Evolutionary conservation across 2,113 vertebrate species (phyloP).

Genomic region (Perca flavescens): DNA sequence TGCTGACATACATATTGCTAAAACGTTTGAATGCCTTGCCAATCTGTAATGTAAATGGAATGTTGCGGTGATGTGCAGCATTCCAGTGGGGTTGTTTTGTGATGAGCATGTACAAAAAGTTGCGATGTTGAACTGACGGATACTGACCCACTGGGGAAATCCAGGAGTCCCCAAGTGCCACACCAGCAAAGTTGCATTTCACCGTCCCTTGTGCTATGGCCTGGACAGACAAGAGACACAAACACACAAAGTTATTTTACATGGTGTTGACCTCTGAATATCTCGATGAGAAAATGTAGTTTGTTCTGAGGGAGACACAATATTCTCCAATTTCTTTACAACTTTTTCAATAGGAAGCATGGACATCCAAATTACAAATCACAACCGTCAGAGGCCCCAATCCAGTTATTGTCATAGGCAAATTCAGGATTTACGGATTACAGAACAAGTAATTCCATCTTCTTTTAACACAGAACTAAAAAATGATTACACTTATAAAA

Average conservation of each 20-base stretch:
- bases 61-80: not conserved
- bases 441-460: not conserved
- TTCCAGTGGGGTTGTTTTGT: not conserved
- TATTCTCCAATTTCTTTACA: no score
- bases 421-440: no score
- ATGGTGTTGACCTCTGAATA: no score
- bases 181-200: constrained; percentile 92
- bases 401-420: no score
- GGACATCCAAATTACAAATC: not conserved
- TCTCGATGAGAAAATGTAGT: no score
- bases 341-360: not conserved
- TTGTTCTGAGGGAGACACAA: no score
- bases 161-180: constrained; percentile 96
- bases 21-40: not conserved
- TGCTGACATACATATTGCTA: not conserved
- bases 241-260: not conserved
- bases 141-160: constrained; percentile 94
- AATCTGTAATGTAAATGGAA: not conserved
- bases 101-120: no score
- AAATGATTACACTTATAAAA: not conserved
- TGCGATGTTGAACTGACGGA: not conserved
- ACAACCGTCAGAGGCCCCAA: not conserved
- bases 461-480: not conserved
- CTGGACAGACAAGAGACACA: constrained; percentile 71
- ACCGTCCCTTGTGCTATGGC: constrained; percentile 85